These are phyloP conservation scores for Bombus vancouverensis DNA, from an alignment of 1,140 invertebrate species.

Conservation along the genomic window DNA sequence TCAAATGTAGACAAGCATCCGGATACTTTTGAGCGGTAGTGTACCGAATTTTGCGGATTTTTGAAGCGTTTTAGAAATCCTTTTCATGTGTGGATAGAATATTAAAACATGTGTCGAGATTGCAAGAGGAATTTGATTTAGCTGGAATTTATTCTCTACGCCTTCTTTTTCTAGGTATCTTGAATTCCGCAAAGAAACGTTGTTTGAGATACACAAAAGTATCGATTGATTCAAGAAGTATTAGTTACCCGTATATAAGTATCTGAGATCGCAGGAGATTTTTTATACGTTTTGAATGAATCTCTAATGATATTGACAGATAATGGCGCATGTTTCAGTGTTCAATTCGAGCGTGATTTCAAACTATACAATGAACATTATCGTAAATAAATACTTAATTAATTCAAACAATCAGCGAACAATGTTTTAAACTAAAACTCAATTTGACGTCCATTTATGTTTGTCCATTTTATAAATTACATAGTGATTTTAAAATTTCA, in stretches of 20 bases:
- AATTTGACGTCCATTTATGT: background rate
- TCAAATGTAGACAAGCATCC: too few species aligned
- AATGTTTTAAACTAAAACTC: background rate
- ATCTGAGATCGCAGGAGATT: too few species aligned
- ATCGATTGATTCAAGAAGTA: background rate
- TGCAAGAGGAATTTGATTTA: constrained; percentile 20
- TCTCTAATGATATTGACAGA: too few species aligned
- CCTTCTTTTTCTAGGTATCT: background rate
- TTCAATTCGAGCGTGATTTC: background rate
- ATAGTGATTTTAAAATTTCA: background rate
- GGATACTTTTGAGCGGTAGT: too few species aligned
- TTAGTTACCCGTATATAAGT: too few species aligned
- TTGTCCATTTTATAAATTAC: background rate
- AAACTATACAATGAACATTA: background rate
- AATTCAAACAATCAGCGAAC: background rate
- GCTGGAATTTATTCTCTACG: background rate
- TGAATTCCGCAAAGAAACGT: background rate
- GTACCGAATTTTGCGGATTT: background rate
- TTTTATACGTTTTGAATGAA: too few species aligned
- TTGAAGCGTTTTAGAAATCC: background rate
- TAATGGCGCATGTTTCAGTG: background rate
- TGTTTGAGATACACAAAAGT: background rate
- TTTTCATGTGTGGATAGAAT: background rate
- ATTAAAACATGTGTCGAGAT: background rate
- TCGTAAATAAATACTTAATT: background rate